Evolutionary conservation across 2,888 invertebrate genomes (phyloP), one percentile per base, ranked within the genome.

Genomic region (Apantesis nais): DNA sequence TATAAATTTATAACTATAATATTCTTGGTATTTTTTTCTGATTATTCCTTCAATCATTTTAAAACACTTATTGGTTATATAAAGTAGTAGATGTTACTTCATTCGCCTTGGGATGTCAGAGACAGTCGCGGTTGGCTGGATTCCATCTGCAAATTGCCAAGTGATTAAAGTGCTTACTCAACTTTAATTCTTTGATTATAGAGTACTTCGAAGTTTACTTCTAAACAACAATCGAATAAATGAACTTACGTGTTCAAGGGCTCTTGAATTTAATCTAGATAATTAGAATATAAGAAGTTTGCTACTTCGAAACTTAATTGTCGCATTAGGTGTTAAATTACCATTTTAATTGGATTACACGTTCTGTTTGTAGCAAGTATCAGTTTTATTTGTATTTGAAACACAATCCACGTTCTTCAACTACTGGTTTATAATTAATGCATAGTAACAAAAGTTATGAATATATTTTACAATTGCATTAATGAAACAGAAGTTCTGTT

Each of bases 141-240:
- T 75, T 75, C 79, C 77, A 81, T 83, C 82, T 81, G 73, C 71
- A 77, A 81, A 81, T 81, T 83, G 73, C 79, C 79, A 75, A 72
- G 82, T 76, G 77, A 81, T 81, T 83, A 76, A 81, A 83, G 75
- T 74, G 72, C 76, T 79, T 79, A 77, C 74, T 79, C 74, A 78
- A 82, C 73, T 82, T 81, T 78, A 79, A 81, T 82, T 82, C 78
- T 81, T 83, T 81, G 74, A 82, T 83, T 76, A 81, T 78, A 81
- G 74, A 81, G 75, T 71, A 76, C 74, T 74, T 64, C 67, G 76
- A 78, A 83, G 76, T 83, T 81, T 69, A 67, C 73, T 74, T 68
- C 71, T 72, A 78, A 79, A 79, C 74, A 81, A 72, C 71, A 70
- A 70, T 83, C 74, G 72, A 74, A 79, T 76, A 77, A 79, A 81